A percentile compares a stretch with the other conserved stretches of the same genome.
Evolutionary conservation across 2,888 invertebrate genomes (phyloP).

Genomic region (Megaustenia siamemsis): DNA sequence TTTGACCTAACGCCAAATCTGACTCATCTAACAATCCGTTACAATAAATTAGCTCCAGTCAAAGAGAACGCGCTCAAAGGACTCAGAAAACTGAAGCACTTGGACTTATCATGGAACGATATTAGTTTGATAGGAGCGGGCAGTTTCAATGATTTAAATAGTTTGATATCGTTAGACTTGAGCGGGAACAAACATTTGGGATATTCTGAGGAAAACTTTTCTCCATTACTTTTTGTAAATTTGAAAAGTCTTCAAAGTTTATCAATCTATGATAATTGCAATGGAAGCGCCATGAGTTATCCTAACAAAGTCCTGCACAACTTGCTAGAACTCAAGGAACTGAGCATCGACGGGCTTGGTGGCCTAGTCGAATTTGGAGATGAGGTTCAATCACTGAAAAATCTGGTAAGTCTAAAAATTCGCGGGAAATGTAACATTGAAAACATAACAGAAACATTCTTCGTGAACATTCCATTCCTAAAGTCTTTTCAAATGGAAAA

Average conservation of each 20-base stretch:
- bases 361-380: not conserved
- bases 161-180: constrained; percentile 1
- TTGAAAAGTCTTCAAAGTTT: not conserved
- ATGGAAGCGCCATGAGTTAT: not conserved
- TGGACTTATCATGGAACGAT: constrained; percentile 3
- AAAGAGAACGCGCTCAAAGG: not conserved
- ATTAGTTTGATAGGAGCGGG: not conserved
- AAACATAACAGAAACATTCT: constrained; percentile 9
- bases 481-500: not conserved
- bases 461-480: constrained; percentile 22
- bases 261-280: not conserved
- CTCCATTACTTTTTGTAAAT: not conserved
- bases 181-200: not conserved
- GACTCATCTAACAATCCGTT: not conserved
- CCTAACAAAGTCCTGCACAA: constrained; percentile 1
- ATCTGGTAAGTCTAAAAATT: not conserved
- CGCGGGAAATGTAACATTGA: not conserved
- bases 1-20: not conserved
- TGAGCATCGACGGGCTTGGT: constrained; percentile 17
- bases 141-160: not conserved
- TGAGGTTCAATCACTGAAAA: not conserved
- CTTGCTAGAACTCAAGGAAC: not conserved
- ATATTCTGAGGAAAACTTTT: not conserved
- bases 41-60: not conserved
- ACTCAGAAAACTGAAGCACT: not conserved